Evolutionary conservation across 2,888 invertebrate genomes (phyloP), one percentile per base, ranked within the genome.

Genomic region (Trisateles emortualis): DNA sequence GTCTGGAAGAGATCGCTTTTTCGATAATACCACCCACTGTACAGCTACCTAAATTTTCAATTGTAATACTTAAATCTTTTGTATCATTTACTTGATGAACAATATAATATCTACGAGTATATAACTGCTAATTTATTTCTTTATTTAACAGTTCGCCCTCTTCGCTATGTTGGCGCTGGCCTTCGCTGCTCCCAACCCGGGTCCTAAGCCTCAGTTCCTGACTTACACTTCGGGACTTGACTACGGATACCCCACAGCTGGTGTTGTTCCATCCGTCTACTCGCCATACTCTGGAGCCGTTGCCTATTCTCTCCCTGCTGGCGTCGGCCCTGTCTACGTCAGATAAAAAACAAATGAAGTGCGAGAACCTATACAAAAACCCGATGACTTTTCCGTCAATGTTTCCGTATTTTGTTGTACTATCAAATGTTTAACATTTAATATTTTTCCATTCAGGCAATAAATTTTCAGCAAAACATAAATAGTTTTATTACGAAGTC

Each of bases 161-260:
- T 87, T 92, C 72, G 93, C 93, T 64, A 64, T 94, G 53, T 57
- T 94, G 78, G 94, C 92, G 22, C 82, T 91, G 59, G 93, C 92
- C 26, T 78, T 90, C 53, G 94, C 94, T 43, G 89, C 88, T 9
- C 93, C 93, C 8, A 83, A 75, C 52, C 84, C 86, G 6, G 83
- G 74, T 51, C 84, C 86, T 0, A 78, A 81, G 9, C 82, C 87
- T 2, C 86, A 87, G 57, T 9, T 73, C 38, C 14, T 83, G 50
- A 32, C 83, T 8, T 86, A 87, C 76, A 48, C 84, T 1, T 40
- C 77, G 0, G 84, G 84, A 3, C 52, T 84, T 11, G 87, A 88
- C 72, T 87, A 85, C 71, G 73, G 77, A 16, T 82, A 83, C 72
- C 86, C 88, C n/a, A 50, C 69, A 4, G 76, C 74, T 2, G 77